Conservation (phyloP, 92 coral and sea anemone species). For the Epizoanthus scotinus region DNA sequence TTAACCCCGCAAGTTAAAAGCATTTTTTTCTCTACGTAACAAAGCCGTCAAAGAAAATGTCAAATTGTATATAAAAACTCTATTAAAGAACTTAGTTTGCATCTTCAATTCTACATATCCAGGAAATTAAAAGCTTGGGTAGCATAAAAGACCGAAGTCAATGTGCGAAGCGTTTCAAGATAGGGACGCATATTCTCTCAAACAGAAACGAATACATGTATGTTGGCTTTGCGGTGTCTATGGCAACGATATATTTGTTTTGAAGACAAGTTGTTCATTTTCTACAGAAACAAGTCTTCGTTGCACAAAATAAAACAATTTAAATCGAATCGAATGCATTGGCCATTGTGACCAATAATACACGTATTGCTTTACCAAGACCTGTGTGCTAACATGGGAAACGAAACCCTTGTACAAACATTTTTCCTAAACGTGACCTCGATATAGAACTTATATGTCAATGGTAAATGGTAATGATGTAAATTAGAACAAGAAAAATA, state of each 20-base stretch:
- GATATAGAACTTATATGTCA: too few species aligned
- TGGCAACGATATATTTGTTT: neutral
- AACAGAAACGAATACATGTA: neutral
- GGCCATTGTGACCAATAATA: neutral
- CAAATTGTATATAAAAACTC: too few species aligned
- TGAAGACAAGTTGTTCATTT: constrained; percentile 31
- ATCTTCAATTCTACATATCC: too few species aligned
- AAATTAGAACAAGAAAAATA: too few species aligned
- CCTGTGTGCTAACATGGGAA: neutral
- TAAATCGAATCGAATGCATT: neutral
- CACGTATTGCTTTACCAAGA: neutral
- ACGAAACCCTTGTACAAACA: neutral
- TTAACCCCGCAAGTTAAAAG: too few species aligned
- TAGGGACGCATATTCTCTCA: neutral
- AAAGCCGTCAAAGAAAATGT: too few species aligned
- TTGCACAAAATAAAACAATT: constrained; percentile 1
- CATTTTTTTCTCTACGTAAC: too few species aligned
- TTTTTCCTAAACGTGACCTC: neutral
- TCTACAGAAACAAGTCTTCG: neutral
- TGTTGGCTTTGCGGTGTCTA: constrained; percentile 13
- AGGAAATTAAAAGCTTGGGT: too few species aligned
- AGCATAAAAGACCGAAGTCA: too few species aligned
- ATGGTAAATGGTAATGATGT: too few species aligned
- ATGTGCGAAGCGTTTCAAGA: too few species aligned
- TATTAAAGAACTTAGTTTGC: too few species aligned